phyloP scores from a whole-genome alignment of 2,113 vertebrate species.

The Campylomormyrus numenius region DNA sequence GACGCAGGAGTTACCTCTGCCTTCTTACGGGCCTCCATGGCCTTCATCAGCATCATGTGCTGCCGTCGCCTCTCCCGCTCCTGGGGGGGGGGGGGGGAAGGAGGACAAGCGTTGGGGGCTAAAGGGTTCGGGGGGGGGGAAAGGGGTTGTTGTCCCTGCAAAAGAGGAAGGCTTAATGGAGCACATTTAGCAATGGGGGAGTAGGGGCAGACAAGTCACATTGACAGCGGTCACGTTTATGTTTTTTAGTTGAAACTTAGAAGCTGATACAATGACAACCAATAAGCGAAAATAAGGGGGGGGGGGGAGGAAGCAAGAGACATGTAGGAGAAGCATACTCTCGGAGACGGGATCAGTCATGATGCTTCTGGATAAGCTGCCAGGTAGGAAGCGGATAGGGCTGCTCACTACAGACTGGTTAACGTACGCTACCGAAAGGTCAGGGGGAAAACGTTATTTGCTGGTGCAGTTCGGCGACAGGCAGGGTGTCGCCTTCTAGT shows the following conservation, averaged over 20 bases:
- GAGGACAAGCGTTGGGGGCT: conserved; percentile 56
- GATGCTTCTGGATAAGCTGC: conserved; percentile 73
- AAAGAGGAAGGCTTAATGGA: conserved; percentile 18
- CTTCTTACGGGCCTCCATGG: conserved; percentile 96
- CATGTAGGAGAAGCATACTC: conserved; percentile 73
- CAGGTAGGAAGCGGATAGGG: conserved; percentile 72
- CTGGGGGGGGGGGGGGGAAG: conserved; percentile 60
- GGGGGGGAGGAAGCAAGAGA: conserved; percentile 73
- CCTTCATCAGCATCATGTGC: conserved; percentile 98
- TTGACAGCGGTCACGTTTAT: conserved; percentile 25
- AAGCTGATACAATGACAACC: conserved; percentile 72
- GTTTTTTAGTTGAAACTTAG: conserved; percentile 55
- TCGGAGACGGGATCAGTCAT: conserved; percentile 74
- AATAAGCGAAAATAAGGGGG: conserved; percentile 59
- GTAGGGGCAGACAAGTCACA: conserved; percentile 31
- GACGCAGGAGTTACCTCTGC: conserved; percentile 71
- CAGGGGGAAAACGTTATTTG: neutral
- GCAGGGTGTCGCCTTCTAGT: neutral
- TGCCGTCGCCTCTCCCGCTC: conserved; percentile 93
- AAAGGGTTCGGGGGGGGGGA: conserved; percentile 17
- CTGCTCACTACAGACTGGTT: conserved; percentile 72
- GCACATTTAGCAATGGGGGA: conserved; percentile 30
- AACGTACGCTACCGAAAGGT: conserved; percentile 65
- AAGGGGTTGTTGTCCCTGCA: neutral
- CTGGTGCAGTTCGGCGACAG: conserved; percentile 17